Evolutionary conservation across 64 coral and sea anemone species (phyloP), one percentile per base, ranked within the genome.

Genomic region (Acropora tenuis): DNA sequence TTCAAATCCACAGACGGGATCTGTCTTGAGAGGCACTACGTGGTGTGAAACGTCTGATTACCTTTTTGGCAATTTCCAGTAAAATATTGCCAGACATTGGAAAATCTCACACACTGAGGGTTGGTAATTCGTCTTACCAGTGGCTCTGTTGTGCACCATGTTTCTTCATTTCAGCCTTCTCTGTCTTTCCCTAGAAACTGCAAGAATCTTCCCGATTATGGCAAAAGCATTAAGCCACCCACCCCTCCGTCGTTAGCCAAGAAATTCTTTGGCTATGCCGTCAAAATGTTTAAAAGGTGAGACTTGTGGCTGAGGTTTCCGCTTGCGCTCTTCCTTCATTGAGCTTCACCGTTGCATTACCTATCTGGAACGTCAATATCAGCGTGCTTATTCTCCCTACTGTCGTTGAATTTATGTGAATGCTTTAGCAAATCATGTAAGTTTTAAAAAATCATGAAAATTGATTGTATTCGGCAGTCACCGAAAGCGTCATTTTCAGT

Each of bases 231-330:
- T 43, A 84, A 60, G 48, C 90, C 83, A 89, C 92, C 92, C 17
- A 75, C 61, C 47, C 72, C 92, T 43, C 76, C 69, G 3, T 9
- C 47, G 43, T 83, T 65, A 47, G 72, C 80, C 49, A 66, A 79
- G 42, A 69, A 84, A 52, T 84, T 97, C 48, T 69, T 81, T 16
- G 6, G 18, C 20, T 78, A 88, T 77, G 15, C 53, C 16, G 48
- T 88, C 73, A 43, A 4, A 6, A 85, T 97, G 18, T 84, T 94
- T 61, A 92, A 77, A 16, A 94, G 95, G 95, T 97, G 77, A 44
- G 20, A 63, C 11, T 11, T 7, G 52, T 55, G 52, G 60, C 16
- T 63, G 11, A 10, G 0, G 13, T 63, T 13, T 63, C 16, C 16
- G 60, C 16, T 7, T 63, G 60, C 11, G 60, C 60, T 63, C 16